Percentiles rank a stretch among this genome's conserved stretches.
Conservation (phyloP, 2,113 vertebrate genomes). For the Podarcis muralis region DNA sequence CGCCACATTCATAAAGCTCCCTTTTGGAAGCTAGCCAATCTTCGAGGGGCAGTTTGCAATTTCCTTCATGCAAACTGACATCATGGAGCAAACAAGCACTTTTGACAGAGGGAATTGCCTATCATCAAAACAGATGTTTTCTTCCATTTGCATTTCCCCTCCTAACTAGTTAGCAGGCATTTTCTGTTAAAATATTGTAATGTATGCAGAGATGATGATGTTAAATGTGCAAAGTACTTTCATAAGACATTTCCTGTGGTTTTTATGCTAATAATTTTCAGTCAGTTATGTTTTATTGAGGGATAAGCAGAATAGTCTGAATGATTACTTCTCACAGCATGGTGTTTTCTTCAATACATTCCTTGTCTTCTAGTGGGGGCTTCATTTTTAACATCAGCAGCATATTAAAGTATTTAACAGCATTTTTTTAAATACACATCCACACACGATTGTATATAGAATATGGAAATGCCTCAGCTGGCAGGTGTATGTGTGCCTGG, state of each 20-base stretch:
- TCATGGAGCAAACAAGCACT: constrained; percentile 55
- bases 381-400: constrained; percentile 32
- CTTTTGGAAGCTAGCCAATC: constrained; percentile 54
- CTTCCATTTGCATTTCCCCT: constrained; percentile 70
- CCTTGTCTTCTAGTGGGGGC: constrained; percentile 17
- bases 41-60: constrained; percentile 48
- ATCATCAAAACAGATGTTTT: constrained; percentile 71
- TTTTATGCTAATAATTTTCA: constrained; percentile 69
- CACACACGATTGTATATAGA: constrained; percentile 21
- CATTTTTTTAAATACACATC: constrained; percentile 20
- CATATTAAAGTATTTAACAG: constrained; percentile 39
- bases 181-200: constrained; percentile 75
- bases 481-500: background rate
- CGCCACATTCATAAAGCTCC: constrained; percentile 52
- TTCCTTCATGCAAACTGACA: constrained; percentile 62
- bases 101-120: constrained; percentile 70
- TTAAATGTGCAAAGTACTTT: constrained; percentile 69
- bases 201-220: constrained; percentile 72
- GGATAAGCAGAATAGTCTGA: constrained; percentile 46
- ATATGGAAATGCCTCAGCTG: background rate
- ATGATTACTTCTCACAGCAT: constrained; percentile 44
- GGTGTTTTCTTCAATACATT: constrained; percentile 40
- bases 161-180: constrained; percentile 62
- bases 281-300: constrained; percentile 51
- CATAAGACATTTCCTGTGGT: constrained; percentile 65